Base-by-base conservation (phyloP, 2,888 invertebrate species). In the Caenorhabditis macrosperma region DNA sequence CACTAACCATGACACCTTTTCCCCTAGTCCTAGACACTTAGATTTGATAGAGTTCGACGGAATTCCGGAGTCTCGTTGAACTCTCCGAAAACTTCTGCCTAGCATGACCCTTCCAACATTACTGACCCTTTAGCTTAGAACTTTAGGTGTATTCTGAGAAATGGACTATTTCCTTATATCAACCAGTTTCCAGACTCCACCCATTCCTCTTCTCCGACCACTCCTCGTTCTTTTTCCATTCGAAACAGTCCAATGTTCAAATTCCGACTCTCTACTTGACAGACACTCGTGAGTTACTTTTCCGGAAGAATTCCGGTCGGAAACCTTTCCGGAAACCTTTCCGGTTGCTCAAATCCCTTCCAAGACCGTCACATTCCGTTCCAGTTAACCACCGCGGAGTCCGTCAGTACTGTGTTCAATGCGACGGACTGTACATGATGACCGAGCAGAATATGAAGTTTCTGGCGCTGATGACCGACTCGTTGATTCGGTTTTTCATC, bases 401-500 rank as follows among this genome's bases (percentile, higher is more conserved):
- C 17, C 79, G 78, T 12, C 85, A 85, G 35, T 85, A 85, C 52
- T 85, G 85, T 64, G 67, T 69, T 7, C 76, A 85, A 38, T 85
- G 84, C 46, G 84, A 85, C 48, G 82, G 82, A 15, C 71, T 83
- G 2, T 85, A 83, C 61, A 82, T 85, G 84, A 81, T 84, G 69
- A 80, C 82, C 0, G 84, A 81, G 35, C 79, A 78, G 24, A 84
- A 84, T 48, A 69, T 84, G 74, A 78, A 81, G 30, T 84, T 84
- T 54, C 41, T 84, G 33, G 71, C 82, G 0, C 33, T 84, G 46
- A 67, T 84, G 60, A 80, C 84, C 12, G 84, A 84, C 46, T 52
- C 84, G 4, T n/a, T 84, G 15, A 82, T 84, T 6, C 59, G 84
- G 46, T 81, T 80, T 59, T 57, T 81, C 46, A 79, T 82, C 9